These are phyloP conservation scores for Herpailurus yagouaroundi DNA, from an alignment of 2,113 vertebrate species.

Conservation along the genomic window DNA sequence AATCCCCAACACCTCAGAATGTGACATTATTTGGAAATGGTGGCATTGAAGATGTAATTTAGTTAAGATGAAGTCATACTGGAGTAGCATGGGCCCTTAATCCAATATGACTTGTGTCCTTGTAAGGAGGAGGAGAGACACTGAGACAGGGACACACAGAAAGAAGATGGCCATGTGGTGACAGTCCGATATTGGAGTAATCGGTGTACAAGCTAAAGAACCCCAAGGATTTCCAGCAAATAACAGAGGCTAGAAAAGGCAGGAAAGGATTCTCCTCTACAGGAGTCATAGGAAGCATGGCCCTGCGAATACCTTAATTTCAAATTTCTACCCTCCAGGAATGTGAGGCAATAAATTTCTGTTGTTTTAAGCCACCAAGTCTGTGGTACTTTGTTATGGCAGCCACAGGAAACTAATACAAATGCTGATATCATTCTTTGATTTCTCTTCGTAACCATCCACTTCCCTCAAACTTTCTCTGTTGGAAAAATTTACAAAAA, in stretches of 20 bases:
- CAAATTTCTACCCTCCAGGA: background rate
- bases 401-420: background rate
- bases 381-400: background rate
- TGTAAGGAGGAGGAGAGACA: background rate
- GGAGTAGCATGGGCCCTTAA: background rate
- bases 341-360: background rate
- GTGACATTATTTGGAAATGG: background rate
- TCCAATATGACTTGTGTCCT: background rate
- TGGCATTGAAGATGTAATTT: background rate
- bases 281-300: background rate
- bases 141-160: background rate
- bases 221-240: background rate
- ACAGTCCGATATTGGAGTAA: background rate
- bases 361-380: background rate
- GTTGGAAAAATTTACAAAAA: background rate
- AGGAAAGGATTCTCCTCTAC: background rate
- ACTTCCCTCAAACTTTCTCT: background rate
- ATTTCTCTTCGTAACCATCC: background rate
- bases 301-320: background rate
- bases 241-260: background rate
- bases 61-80: background rate
- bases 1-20: background rate
- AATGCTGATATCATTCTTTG: background rate
- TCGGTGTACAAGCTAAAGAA: background rate
- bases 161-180: background rate